A percentile compares a stretch with the other conserved stretches of the same genome.
Evolutionary conservation across 2,888 invertebrate species (phyloP).

Genomic region (Melanargia galathea): DNA sequence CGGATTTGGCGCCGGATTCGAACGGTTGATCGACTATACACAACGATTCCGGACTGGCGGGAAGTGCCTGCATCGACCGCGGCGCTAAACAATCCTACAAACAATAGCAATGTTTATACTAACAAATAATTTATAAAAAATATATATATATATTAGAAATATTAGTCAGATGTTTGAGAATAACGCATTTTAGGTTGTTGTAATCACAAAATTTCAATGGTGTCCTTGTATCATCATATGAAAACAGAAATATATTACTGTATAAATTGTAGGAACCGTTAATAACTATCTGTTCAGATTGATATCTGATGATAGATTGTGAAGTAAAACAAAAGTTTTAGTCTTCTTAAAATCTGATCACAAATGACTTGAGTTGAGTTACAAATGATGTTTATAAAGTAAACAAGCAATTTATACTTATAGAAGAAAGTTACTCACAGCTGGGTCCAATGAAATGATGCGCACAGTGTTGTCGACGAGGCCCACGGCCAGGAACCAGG

Average conservation of each 20-base stretch:
- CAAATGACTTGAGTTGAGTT: too few relatives aligned
- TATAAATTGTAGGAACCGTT: too few relatives aligned
- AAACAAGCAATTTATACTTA: too few relatives aligned
- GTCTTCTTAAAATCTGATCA: too few relatives aligned
- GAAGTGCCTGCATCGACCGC: constrained; percentile 97
- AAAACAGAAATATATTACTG: not conserved
- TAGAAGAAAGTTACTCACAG: constrained; percentile 74
- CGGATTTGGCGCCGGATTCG: constrained; percentile 86
- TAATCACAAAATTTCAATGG: constrained; percentile 78
- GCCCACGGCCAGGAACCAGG: constrained; percentile 97
- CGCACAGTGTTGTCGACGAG: constrained; percentile 98
- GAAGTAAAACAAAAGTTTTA: too few relatives aligned
- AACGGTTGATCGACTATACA: constrained; percentile 95
- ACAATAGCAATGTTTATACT: constrained; percentile 17
- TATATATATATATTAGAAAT: not conserved
- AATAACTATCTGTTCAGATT: too few relatives aligned
- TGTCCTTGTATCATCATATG: constrained; percentile 81
- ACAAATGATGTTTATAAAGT: too few relatives aligned
- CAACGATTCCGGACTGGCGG: constrained; percentile 97
- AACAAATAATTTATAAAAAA: constrained; percentile 1
- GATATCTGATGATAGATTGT: too few relatives aligned
- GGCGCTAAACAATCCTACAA: constrained; percentile 94
- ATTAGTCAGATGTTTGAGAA: constrained; percentile 65
- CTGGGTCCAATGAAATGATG: constrained; percentile 98
- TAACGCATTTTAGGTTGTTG: constrained; percentile 78